Evolutionary conservation across 37 sponge, comb jelly and placozoan genomes (phyloP), one percentile per base, ranked within the genome.

Genomic region (Diacarnus erythraeanus): DNA sequence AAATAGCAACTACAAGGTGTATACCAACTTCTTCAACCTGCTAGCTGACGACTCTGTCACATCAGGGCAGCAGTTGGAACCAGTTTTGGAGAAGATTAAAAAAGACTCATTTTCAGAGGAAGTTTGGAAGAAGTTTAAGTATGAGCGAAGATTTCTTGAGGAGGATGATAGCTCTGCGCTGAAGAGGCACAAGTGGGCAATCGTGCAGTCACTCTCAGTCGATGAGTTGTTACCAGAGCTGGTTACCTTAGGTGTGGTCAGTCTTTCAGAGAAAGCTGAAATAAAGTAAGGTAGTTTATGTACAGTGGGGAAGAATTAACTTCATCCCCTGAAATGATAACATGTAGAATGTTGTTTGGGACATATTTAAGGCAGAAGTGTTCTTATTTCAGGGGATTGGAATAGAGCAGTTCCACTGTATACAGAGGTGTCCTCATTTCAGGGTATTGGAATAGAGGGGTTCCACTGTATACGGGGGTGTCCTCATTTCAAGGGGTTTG

Each of bases 141-240:
- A 60, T 36, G 21, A 33, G 30, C 23, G 17, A 5, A 59, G 59
- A 5, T 21, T 76, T 2, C 76, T 80, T 22, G 71, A 60, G 29
- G 82, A 76, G 39, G 6, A 29, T 0, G 43, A 81, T 38, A 81
- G 64, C 23, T 64, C 64, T 0, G 17, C 60, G 10, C 72, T 87
- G 43, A 30, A 9, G 23, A 33, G 20, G 9, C 26, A 77, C 41
- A 71, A 87, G 36, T 42, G 37, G n/a, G 35, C 29, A 4, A 67
- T 81, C 29, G 44, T 82, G 20, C 10, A 51, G 1, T 42, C 72
- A 20, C 51, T 87, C 38, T 58, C 56, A 43, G 77, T 76, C 9
- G 57, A 37, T 0, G 72, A 82, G n/a, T 71, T 87, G 23, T 36
- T 87, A 29, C 82, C 88, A 0, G 66, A 87, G n/a, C 41, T 87